phyloP scores from a whole-genome alignment of 2,113 vertebrate species.

The Callocephalon fimbriatum region DNA sequence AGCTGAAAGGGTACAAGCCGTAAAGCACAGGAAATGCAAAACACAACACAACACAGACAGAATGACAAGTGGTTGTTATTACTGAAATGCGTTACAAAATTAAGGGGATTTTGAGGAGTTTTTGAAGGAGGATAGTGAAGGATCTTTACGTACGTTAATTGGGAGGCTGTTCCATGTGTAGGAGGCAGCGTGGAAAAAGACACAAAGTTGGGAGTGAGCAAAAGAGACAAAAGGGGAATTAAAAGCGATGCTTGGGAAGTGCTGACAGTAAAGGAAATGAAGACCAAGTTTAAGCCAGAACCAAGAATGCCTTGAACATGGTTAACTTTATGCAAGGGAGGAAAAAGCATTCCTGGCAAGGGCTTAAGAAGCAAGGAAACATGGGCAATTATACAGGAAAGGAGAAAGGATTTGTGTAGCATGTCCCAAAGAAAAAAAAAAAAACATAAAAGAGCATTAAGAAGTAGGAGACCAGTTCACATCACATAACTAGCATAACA shows the following conservation, averaged over 20 bases:
- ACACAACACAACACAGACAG: conserved; percentile 64
- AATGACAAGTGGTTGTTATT: conserved; percentile 52
- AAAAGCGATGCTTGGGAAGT: conserved; percentile 59
- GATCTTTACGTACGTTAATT: conserved; percentile 74
- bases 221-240: conserved; percentile 72
- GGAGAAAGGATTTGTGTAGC: conserved; percentile 43
- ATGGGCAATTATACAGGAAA: conserved; percentile 26
- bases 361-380: conserved; percentile 41
- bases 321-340: conserved; percentile 25
- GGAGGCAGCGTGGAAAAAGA: conserved; percentile 77
- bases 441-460: neutral
- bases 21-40: conserved; percentile 59
- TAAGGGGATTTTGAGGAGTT: conserved; percentile 60
- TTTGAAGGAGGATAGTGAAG: conserved; percentile 70
- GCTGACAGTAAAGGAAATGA: conserved; percentile 35
- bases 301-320: conserved; percentile 25
- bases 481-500: neutral
- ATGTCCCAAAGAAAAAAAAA: neutral
- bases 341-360: conserved; percentile 17
- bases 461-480: conserved; percentile 5
- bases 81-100: conserved; percentile 55
- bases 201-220: conserved; percentile 76
- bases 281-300: conserved; percentile 54
- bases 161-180: conserved; percentile 75
- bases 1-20: conserved; percentile 36